phyloP scores from a whole-genome alignment of 1,140 invertebrate species.

The Neuroterus valhalla region DNA sequence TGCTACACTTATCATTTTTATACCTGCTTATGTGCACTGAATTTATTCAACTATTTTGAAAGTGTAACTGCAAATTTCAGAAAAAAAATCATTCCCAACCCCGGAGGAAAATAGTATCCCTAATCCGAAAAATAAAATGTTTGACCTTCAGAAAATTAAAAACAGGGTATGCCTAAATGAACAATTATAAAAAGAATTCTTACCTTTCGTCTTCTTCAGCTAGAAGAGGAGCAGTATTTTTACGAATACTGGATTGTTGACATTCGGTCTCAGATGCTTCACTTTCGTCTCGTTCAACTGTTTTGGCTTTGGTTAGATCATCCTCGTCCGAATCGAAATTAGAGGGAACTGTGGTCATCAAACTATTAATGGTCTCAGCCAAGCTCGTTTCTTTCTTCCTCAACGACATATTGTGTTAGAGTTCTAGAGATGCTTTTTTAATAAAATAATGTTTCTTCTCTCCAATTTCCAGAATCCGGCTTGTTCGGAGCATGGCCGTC shows the following conservation, averaged over 20 bases:
- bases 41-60: too few species aligned
- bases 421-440: too few species aligned
- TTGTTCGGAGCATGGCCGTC: too few species aligned
- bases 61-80: neutral
- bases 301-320: constrained; percentile 74
- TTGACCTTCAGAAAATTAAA: neutral
- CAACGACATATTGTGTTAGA: constrained; percentile 49
- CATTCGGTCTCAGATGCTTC: constrained; percentile 55
- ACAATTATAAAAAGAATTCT: constrained; percentile 15
- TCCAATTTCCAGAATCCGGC: too few species aligned
- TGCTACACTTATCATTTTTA: too few species aligned
- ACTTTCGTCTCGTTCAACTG: constrained; percentile 61
- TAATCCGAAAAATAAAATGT: neutral
- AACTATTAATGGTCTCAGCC: constrained; percentile 78
- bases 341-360: constrained; percentile 75
- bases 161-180: constrained; percentile 4
- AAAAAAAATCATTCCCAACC: neutral
- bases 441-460: too few species aligned
- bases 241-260: constrained; percentile 78
- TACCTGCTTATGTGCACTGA: too few species aligned
- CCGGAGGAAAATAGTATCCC: neutral
- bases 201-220: constrained; percentile 79
- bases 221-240: constrained; percentile 79
- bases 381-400: constrained; percentile 65
- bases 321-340: constrained; percentile 70